Evolutionary conservation across 2,888 invertebrate genomes (phyloP), one percentile per base, ranked within the genome.

Genomic region (Hyles lineata): DNA sequence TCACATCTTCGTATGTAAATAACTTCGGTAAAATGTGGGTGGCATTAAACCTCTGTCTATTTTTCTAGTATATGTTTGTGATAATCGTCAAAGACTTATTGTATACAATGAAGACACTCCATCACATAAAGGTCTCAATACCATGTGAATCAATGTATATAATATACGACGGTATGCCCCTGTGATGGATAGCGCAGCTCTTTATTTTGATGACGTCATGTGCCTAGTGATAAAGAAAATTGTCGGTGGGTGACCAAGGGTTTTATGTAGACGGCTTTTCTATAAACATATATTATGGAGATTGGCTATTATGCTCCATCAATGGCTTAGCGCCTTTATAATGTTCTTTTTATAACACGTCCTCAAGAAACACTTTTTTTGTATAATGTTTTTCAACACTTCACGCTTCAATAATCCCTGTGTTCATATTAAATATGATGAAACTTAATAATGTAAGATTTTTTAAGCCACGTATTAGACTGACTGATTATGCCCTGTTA

Each of bases 141-240:
- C 50, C 1, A 50, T 15, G 23, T 67, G 61, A 62, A 62, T 61
- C n/a, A 43, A 63, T n/a, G n/a, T 67, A n/a, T 29, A 23, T 7
- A 23, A 67, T 23, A 15, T 23, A 23, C 50, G 5, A 2, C 43
- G 5, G 7, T 15, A 17, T 11, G 23, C 17, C 50, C 15, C 15
- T 70, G 75, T 85, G 85, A 85, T 85, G 83, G 79, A 84, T 85
- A 82, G 74, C 73, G 35, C 76, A 82, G 71, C 74, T 52, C 74
- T 77, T 75, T 75, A 75, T 79, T 76, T 73, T 77, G 82, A 79
- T 80, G 79, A 80, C 74, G 76, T 76, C 77, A 76, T 71, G 63
- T 71, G 73, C 74, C 74, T 72, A 73, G 75, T 78, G 79, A 80
- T 82, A 83, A 78, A 76, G 74, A 76, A 81, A 78, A 81, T 77